A percentile compares a stretch with the other conserved stretches of the same genome.
Evolutionary conservation across 2,113 vertebrate genomes (phyloP).

Genomic region (Arvicanthis niloticus): DNA sequence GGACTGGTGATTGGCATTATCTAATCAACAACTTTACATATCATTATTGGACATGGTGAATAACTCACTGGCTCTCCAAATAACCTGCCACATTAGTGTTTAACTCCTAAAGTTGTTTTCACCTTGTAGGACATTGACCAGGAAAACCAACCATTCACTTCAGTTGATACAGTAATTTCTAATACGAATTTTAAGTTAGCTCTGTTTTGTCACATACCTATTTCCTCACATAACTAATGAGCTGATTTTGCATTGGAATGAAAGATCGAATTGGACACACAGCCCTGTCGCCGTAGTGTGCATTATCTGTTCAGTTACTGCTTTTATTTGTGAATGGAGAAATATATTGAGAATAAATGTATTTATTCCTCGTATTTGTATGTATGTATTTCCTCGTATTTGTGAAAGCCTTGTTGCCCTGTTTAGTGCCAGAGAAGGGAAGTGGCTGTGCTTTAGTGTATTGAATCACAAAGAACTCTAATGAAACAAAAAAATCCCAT

Average conservation of each 20-base stretch:
- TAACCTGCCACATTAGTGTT: background rate
- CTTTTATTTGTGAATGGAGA: background rate
- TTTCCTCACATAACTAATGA: background rate
- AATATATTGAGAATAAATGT: too few relatives aligned
- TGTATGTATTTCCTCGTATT: background rate
- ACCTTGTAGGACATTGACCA: background rate
- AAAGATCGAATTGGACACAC: background rate
- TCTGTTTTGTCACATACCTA: background rate
- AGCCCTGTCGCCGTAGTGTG: background rate
- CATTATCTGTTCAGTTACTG: background rate
- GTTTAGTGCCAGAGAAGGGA: background rate
- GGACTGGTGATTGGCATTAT: background rate
- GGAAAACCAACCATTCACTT: background rate
- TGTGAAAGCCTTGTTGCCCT: background rate
- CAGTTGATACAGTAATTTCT: background rate
- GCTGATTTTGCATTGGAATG: background rate
- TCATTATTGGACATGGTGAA: background rate
- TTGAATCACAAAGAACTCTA: background rate
- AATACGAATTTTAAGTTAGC: background rate
- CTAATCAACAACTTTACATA: background rate
- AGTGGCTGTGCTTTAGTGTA: background rate
- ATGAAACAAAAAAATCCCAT: background rate
- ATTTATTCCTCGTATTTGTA: too few relatives aligned
- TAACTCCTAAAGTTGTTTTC: conserved; percentile 6
- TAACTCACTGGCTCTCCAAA: background rate